Conservation (phyloP, 2,113 vertebrate genomes). For the Sorex araneus region DNA sequence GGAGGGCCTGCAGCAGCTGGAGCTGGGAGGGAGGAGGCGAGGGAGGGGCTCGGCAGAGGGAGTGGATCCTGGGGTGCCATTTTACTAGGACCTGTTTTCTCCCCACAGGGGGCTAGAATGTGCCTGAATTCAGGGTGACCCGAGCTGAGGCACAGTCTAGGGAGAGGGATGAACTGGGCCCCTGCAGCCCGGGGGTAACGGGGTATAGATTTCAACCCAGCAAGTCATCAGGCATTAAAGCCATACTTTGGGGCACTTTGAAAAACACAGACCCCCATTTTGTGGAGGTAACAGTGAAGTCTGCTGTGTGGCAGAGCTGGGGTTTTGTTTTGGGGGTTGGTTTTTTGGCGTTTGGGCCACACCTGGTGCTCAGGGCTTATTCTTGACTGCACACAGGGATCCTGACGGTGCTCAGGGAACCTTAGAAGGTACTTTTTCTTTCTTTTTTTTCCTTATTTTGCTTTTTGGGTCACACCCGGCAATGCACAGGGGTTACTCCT, state of each 20-base stretch:
- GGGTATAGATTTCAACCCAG: slow-evolving; percentile 12
- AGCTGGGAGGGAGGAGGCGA: slow-evolving; percentile 37
- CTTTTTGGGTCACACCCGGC: no score
- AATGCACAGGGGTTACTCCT: no score
- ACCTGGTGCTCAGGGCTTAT: no score
- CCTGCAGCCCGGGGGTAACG: background rate
- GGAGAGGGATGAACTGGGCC: background rate
- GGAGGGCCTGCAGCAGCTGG: slow-evolving; percentile 83
- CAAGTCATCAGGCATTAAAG: background rate
- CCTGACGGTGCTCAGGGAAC: no score
- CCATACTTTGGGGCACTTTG: background rate
- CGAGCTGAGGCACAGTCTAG: background rate
- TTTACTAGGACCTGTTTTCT: slow-evolving; percentile 54
- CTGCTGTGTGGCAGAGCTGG: background rate
- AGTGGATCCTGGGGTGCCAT: slow-evolving; percentile 57
- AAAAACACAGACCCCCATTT: background rate
- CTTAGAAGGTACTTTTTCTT: no score
- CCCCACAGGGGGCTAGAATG: slow-evolving; percentile 2
- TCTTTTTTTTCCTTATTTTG: no score
- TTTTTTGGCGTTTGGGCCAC: no score
- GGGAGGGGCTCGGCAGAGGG: slow-evolving; percentile 45
- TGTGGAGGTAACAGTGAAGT: slow-evolving; percentile 24
- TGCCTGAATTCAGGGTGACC: slow-evolving; percentile 21
- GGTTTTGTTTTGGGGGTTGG: no score
- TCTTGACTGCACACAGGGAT: no score